These are phyloP conservation scores for Drosophila parvula DNA, from an alignment of 1,140 invertebrate species.

Conservation along the genomic window DNA sequence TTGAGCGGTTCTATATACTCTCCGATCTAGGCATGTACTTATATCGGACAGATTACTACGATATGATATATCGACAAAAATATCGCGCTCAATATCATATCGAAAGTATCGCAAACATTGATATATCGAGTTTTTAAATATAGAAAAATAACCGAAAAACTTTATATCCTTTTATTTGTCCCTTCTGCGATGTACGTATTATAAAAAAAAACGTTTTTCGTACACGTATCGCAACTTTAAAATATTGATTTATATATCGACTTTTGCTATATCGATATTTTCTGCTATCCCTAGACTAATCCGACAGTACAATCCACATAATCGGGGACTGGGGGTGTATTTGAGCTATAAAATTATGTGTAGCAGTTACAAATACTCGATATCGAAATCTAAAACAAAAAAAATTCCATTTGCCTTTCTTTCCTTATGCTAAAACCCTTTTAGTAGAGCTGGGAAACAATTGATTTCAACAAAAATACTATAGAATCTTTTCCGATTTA, in stretches of 20 bases:
- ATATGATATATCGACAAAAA: conserved; percentile 6
- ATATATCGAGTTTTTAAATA: neutral
- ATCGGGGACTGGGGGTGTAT: conserved; percentile 1
- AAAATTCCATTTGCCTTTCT: conserved; percentile 6
- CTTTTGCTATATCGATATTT: neutral
- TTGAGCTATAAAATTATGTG: conserved; percentile 30
- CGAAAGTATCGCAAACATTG: neutral
- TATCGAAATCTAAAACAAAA: neutral
- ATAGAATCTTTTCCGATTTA: neutral
- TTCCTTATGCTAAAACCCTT: conserved; percentile 16
- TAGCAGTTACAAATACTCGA: conserved; percentile 23
- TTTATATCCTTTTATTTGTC: neutral
- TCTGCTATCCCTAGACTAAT: neutral
- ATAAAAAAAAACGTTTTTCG: neutral
- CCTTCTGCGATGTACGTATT: neutral
- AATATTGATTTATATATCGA: neutral
- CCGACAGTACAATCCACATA: conserved; percentile 5
- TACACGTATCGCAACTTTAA: neutral
- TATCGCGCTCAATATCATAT: conserved; percentile 2
- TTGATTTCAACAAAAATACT: neutral
- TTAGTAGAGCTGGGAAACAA: neutral
- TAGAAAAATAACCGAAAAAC: neutral
- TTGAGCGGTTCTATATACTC: conserved; percentile 47
- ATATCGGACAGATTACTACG: neutral
- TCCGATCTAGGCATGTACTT: neutral